These are phyloP conservation scores for Pasiphila rectangulata DNA, from an alignment of 2,888 invertebrate genomes.

Conservation along the genomic window DNA sequence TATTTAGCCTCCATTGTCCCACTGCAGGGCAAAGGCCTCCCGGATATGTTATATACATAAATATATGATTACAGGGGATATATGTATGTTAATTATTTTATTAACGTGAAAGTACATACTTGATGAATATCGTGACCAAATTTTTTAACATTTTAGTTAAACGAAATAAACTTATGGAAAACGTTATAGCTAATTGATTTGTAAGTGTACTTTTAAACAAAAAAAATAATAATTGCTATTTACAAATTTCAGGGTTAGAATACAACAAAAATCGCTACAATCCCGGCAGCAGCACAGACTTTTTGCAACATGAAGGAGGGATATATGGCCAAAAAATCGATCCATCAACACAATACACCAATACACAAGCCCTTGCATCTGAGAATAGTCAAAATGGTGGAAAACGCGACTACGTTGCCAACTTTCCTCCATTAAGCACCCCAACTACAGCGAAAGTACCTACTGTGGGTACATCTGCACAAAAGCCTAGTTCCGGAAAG, in stretches of 20 bases:
- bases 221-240: not conserved
- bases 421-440: constrained; percentile 44
- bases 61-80: no score
- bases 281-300: constrained; percentile 53
- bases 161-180: no score
- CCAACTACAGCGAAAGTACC: constrained; percentile 21
- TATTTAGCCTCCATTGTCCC: no score
- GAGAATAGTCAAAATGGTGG: constrained; percentile 29
- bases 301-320: constrained; percentile 65
- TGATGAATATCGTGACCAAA: no score
- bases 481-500: constrained; percentile 22
- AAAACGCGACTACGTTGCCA: constrained; percentile 39
- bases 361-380: constrained; percentile 20
- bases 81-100: no score
- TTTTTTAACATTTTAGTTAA: no score
- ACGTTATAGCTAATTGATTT: not conserved
- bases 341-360: constrained; percentile 35
- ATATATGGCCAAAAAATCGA: constrained; percentile 47
- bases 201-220: not conserved
- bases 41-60: no score
- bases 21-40: no score
- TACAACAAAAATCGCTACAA: constrained; percentile 49
- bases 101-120: no score
- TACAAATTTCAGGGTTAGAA: constrained; percentile 49
- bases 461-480: constrained; percentile 8